Base-by-base conservation (phyloP, 2,797 vertebrate species). In the Centroberyx gerrardi region DNA sequence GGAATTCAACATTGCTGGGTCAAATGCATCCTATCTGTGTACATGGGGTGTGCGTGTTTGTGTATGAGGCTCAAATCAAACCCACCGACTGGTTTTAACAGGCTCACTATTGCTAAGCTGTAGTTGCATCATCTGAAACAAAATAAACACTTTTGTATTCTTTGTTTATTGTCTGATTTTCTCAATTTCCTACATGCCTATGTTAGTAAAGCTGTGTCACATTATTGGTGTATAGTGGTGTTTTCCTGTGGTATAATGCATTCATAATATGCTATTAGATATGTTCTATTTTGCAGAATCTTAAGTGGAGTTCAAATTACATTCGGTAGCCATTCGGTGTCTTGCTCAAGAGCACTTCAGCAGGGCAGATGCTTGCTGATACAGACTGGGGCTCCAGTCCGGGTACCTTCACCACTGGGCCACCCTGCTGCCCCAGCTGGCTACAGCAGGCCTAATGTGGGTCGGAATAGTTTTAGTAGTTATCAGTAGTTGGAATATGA, bases 81-180 rank as follows among this genome's bases (percentile, higher is more conserved):
- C 63, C 51, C 48, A 29, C 61, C 54, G 71, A 54, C 52, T 54
- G 38, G 63, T 81, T 84, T 86, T 78, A 85, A 80, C 74, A 74
- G 66, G 77, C 68, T 78, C 72, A 79, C 36, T 5, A 48, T 87
- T 83, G 76, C 72, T 71, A 76, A 82, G 65, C 61, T 90, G 80
- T 84, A 87, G 74, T 84, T 86, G 72, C 76, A 83, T 87, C 72
- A 66, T 69, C 78, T 56, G 55, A 74, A 78, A 80, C 48, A 69
- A 78, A 90, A 91, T 88, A 91, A 92, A 91, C 56, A 78, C 67
- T 82, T 88, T 89, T 80, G 71, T 87, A 89, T 84, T 66, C 65
- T 84, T 72, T 64, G 42, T 40, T 18, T 64, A 15, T n/a, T 53
- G 53, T 62, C n/a, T 78, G 2, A 5, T 71, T 65, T 44, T 9